Conservation (phyloP, 2,888 invertebrate genomes). For the Drosophila neoperkinsi region DNA sequence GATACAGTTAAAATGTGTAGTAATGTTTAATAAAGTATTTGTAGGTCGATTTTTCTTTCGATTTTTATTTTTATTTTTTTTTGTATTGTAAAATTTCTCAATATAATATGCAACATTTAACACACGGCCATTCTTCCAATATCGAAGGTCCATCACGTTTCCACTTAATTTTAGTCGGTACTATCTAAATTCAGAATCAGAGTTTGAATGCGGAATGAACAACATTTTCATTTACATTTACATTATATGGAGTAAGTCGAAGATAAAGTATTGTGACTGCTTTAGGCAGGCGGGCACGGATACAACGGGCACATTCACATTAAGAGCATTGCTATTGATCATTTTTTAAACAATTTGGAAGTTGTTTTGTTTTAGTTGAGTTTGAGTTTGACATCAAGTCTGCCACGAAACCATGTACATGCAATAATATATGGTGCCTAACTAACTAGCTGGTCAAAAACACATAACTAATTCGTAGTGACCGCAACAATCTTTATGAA, state of each 20-base stretch:
- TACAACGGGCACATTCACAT: conserved; percentile 44
- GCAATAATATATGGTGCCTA: conserved; percentile 21
- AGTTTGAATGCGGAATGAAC: conserved; percentile 68
- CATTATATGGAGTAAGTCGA: conserved; percentile 42
- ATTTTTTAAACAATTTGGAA: conserved; percentile 27
- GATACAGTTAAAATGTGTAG: conserved; percentile 56
- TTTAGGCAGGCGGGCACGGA: conserved; percentile 19
- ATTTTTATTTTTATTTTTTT: conserved; percentile 5
- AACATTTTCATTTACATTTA: conserved; percentile 71
- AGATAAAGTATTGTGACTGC: conserved; percentile 46
- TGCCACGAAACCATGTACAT: conserved; percentile 49
- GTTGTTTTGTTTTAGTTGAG: conserved; percentile 40
- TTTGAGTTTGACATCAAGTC: conserved; percentile 20
- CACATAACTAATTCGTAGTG: conserved; percentile 10
- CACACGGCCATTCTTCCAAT: conserved; percentile 60
- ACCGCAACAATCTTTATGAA: conserved; percentile 18
- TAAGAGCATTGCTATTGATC: conserved; percentile 31
- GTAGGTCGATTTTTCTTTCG: conserved; percentile 44
- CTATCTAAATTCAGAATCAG: conserved; percentile 47
- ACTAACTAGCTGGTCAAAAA: conserved; percentile 28
- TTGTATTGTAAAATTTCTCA: conserved; percentile 63
- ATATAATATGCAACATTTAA: conserved; percentile 70
- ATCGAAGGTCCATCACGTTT: conserved; percentile 72
- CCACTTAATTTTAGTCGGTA: conserved; percentile 50
- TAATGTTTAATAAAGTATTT: conserved; percentile 64